These are phyloP conservation scores for Mythimna ferrago DNA, from an alignment of 2,888 invertebrate genomes.

Conservation along the genomic window DNA sequence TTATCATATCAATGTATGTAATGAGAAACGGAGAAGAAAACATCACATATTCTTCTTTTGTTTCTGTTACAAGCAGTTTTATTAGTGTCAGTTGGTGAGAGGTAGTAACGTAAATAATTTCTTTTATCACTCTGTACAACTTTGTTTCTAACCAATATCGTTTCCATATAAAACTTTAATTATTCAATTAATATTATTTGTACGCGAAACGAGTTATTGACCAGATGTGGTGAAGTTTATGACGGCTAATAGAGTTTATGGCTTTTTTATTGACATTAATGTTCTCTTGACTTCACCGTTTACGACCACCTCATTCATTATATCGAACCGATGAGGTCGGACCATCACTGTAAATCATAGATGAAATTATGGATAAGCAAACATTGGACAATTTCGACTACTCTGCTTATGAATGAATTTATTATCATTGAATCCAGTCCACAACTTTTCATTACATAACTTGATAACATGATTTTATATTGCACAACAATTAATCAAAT, in stretches of 20 bases:
- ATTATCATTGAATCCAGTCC: constrained; percentile 71
- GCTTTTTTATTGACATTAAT: constrained; percentile 91
- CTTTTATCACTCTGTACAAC: constrained; percentile 3
- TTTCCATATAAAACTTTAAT: constrained; percentile 72
- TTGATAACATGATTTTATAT: constrained; percentile 34
- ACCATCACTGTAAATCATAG: constrained; percentile 88
- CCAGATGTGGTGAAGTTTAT: constrained; percentile 89
- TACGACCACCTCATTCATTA: constrained; percentile 89
- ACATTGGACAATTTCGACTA: constrained; percentile 67
- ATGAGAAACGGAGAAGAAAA: constrained; percentile 12
- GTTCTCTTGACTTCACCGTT: constrained; percentile 88
- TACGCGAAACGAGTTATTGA: constrained; percentile 86
- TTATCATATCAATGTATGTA: constrained; percentile 56
- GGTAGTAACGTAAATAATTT: constrained; percentile 8
- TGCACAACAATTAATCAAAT: constrained; percentile 41
- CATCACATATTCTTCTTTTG: constrained; percentile 6
- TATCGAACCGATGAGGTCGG: constrained; percentile 88
- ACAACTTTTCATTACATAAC: constrained; percentile 36
- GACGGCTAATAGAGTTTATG: constrained; percentile 89
- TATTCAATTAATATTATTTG: constrained; percentile 85
- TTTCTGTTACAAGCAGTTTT: neutral
- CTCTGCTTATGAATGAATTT: constrained; percentile 70
- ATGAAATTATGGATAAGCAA: constrained; percentile 79
- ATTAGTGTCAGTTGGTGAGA: neutral
- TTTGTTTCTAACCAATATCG: constrained; percentile 43